Evolutionary conservation across 1,140 invertebrate species (phyloP).

Genomic region (Dendroctonus valens): DNA sequence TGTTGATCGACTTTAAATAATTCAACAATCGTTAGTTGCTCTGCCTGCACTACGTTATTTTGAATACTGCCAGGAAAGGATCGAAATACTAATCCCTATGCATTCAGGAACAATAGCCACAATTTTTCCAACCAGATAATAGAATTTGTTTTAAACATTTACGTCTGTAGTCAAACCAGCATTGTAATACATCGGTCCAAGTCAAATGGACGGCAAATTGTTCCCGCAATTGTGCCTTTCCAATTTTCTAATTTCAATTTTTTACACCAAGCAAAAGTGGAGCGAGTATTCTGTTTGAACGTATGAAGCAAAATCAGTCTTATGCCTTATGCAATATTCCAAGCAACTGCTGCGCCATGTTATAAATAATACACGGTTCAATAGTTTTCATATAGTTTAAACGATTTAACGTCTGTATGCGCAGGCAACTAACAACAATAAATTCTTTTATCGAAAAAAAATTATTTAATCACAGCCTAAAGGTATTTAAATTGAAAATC

Average conservation of each 20-base stretch:
- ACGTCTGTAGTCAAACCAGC: too few species aligned
- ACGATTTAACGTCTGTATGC: conserved; percentile 5
- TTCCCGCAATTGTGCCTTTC: too few species aligned
- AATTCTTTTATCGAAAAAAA: conserved; percentile 11
- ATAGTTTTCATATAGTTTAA: conserved; percentile 1
- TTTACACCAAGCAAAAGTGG: not conserved
- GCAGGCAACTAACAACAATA: not conserved
- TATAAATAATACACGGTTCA: conserved; percentile 18
- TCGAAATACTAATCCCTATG: too few species aligned
- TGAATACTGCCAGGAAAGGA: too few species aligned
- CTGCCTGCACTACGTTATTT: too few species aligned
- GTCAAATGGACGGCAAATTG: too few species aligned
- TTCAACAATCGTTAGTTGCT: not conserved
- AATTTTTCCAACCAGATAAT: too few species aligned
- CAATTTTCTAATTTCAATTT: too few species aligned
- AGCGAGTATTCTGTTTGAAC: not conserved
- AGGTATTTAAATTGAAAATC: conserved; percentile 26
- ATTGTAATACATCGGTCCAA: too few species aligned
- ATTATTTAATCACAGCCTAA: conserved; percentile 15
- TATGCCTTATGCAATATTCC: conserved; percentile 15
- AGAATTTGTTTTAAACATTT: too few species aligned
- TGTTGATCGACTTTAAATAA: conserved; percentile 11
- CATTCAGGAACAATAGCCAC: too few species aligned
- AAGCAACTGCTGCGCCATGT: conserved; percentile 3
- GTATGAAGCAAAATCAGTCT: conserved; percentile 6